Percentiles rank a stretch among this genome's conserved stretches.
Evolutionary conservation across 2,113 vertebrate species (phyloP).

Genomic region (Ursus arctos): DNA sequence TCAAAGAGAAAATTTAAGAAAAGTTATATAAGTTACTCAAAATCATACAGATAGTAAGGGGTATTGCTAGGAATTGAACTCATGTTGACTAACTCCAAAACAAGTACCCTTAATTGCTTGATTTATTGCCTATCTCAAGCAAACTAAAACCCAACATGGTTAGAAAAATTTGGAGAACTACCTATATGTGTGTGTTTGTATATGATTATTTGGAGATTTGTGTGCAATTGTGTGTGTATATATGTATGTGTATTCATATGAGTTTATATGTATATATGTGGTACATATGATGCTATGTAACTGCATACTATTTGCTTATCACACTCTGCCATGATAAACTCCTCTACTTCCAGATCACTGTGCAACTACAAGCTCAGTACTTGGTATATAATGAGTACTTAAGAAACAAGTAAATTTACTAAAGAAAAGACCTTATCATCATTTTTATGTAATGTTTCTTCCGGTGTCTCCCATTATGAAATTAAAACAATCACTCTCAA

Average conservation of each 20-base stretch:
- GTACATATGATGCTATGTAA: neutral
- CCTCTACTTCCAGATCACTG: neutral
- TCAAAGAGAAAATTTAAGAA: neutral
- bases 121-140: neutral
- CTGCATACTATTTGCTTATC: neutral
- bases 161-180: conserved; percentile 1
- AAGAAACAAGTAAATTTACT: neutral
- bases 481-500: neutral
- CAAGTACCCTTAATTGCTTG: neutral
- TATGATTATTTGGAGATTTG: neutral
- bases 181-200: neutral
- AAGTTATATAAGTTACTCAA: neutral
- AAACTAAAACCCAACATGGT: neutral
- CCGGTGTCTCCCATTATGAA: neutral
- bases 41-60: neutral
- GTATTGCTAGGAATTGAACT: neutral
- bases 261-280: neutral
- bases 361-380: neutral
- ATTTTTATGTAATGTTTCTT: neutral
- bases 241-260: no score
- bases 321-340: neutral
- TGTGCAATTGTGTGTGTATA: neutral
- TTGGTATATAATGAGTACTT: neutral
- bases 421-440: neutral
- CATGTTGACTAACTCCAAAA: neutral